Conservation (phyloP, 2,797 vertebrate genomes). For the Leptatherina wallacei region DNA sequence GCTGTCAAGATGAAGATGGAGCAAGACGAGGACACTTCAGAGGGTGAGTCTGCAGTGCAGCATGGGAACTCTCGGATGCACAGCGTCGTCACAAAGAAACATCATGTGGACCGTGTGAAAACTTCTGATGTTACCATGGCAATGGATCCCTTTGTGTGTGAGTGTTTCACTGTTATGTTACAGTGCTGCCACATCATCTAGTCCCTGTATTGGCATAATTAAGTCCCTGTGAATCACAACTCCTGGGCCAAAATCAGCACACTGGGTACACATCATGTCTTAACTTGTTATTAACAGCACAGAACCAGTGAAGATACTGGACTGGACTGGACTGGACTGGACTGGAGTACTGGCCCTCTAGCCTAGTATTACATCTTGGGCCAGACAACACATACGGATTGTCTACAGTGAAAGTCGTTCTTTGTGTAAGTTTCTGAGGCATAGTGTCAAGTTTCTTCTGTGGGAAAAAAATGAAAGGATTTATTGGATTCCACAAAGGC, state of each 20-base stretch:
- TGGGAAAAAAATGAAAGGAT: constrained; percentile 16
- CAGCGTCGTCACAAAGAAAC: constrained; percentile 62
- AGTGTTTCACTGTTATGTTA: constrained; percentile 24
- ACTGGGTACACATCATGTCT: constrained; percentile 54
- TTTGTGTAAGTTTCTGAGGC: constrained; percentile 5
- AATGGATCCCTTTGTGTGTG: constrained; percentile 46
- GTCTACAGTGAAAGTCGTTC: not conserved
- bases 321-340: constrained; percentile 10
- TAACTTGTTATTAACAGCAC: constrained; percentile 58
- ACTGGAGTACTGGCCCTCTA: not conserved
- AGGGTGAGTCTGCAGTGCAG: constrained; percentile 59
- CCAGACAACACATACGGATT: constrained; percentile 19
- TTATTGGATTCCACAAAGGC: constrained; percentile 43
- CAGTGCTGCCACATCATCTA: constrained; percentile 54
- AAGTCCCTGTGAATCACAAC: constrained; percentile 72
- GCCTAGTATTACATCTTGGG: constrained; percentile 5
- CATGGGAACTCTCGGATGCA: constrained; percentile 45
- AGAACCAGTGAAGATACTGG: not conserved
- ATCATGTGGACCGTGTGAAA: constrained; percentile 74
- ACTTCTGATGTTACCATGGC: constrained; percentile 76
- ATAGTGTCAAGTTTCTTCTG: constrained; percentile 8
- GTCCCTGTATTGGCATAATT: constrained; percentile 60
- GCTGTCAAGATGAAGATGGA: constrained; percentile 46
- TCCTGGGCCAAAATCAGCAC: constrained; percentile 47
- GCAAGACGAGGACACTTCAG: constrained; percentile 60